Evolutionary conservation across 1,140 invertebrate species (phyloP).

Genomic region (Drosophila virilis): DNA sequence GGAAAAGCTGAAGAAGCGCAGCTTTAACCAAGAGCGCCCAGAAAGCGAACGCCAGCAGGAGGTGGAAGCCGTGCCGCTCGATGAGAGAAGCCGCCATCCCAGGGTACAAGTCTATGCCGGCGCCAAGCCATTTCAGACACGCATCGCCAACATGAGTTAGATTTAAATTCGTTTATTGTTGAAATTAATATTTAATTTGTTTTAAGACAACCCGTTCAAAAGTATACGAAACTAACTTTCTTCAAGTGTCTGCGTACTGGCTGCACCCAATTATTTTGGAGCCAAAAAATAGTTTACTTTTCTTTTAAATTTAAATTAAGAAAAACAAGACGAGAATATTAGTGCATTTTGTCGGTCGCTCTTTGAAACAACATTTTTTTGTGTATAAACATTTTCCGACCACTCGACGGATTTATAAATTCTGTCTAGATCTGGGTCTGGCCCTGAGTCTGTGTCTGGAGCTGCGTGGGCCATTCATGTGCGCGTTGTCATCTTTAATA

Average conservation of each 20-base stretch:
- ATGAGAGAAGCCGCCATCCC: slow-evolving; percentile 4
- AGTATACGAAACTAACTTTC: not conserved
- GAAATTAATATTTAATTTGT: not conserved
- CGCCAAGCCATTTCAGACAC: slow-evolving; percentile 58
- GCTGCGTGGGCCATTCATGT: not conserved
- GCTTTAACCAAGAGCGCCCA: not conserved
- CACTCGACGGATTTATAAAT: slow-evolving; percentile 49
- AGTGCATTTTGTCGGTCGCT: no score
- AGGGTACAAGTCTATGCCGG: slow-evolving; percentile 56
- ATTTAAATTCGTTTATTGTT: not conserved
- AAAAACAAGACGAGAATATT: no score
- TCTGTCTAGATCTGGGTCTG: slow-evolving; percentile 16
- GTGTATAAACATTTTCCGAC: no score
- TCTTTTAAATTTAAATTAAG: no score
- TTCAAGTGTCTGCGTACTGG: no score
- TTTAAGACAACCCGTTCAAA: not conserved
- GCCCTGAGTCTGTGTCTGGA: not conserved
- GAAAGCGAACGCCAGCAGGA: not conserved
- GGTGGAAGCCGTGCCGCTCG: not conserved
- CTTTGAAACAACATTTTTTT: no score
- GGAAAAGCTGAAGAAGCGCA: slow-evolving; percentile 65
- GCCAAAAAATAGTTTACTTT: no score
- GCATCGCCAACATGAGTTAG: slow-evolving; percentile 61
- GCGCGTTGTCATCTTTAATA: not conserved
- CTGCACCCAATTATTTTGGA: no score